Conservation (phyloP, 2,113 vertebrate species). For the Alligator mississippiensis region DNA sequence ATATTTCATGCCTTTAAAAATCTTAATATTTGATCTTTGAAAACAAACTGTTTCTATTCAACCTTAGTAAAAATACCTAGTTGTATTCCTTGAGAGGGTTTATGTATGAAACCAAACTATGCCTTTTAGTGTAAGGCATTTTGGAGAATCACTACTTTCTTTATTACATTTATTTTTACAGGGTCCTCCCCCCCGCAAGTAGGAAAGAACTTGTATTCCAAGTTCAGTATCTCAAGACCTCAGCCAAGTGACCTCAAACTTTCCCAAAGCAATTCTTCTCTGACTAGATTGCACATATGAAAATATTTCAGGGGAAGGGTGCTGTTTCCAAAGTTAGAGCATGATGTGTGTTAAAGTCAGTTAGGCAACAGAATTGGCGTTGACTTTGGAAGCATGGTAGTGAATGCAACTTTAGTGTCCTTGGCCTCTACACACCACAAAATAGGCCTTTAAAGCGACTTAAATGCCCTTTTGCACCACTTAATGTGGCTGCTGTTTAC, state of each 20-base stretch:
- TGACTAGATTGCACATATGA: not conserved
- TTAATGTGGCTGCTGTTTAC: too few relatives aligned
- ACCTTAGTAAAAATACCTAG: not conserved
- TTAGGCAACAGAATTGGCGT: not conserved
- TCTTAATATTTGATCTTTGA: not conserved
- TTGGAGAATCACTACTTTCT: not conserved
- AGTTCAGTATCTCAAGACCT: not conserved
- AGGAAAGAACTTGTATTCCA: not conserved
- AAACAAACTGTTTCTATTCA: rapidly evolving
- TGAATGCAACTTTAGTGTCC: too few relatives aligned
- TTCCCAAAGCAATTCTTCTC: not conserved
- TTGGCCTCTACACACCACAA: too few relatives aligned
- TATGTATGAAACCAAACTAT: not conserved
- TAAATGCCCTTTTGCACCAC: too few relatives aligned
- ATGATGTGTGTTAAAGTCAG: rapidly evolving
- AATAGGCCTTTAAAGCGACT: too few relatives aligned
- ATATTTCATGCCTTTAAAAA: not conserved
- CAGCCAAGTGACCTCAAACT: not conserved
- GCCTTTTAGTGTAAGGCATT: not conserved
- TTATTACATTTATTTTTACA: too few relatives aligned
- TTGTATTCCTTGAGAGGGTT: not conserved
- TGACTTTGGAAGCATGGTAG: not conserved
- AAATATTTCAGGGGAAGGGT: not conserved
- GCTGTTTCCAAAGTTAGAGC: not conserved
- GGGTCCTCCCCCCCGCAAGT: too few relatives aligned